Evolutionary conservation across 2,797 vertebrate species (phyloP).

Genomic region (Pelochelys cantorii): DNA sequence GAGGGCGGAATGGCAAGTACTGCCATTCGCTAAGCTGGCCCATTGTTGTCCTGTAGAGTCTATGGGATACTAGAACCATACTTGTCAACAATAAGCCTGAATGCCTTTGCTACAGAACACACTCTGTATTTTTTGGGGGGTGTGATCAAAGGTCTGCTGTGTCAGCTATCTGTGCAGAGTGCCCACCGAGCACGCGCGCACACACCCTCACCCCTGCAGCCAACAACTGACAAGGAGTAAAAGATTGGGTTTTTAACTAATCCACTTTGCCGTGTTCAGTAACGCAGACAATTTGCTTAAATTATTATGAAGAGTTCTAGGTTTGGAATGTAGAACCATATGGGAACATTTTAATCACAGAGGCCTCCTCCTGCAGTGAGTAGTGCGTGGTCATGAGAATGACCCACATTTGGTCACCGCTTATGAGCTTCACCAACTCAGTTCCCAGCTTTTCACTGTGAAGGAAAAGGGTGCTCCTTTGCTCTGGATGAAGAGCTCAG

Average conservation of each 20-base stretch:
- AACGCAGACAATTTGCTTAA: neutral
- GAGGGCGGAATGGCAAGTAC: too few relatives aligned
- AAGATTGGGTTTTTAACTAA: neutral
- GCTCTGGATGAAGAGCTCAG: neutral
- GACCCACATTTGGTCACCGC: accelerated
- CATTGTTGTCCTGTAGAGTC: too few relatives aligned
- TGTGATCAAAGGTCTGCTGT: too few relatives aligned
- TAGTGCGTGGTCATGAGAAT: accelerated
- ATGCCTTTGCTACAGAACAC: too few relatives aligned
- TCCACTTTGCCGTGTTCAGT: neutral
- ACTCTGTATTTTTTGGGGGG: too few relatives aligned
- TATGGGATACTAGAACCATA: too few relatives aligned
- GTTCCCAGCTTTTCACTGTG: neutral
- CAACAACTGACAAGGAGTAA: neutral
- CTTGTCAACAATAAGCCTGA: too few relatives aligned
- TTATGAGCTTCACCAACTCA: accelerated
- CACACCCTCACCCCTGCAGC: too few relatives aligned
- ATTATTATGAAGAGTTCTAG: neutral
- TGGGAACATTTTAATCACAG: neutral
- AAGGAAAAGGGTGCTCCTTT: neutral
- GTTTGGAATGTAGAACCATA: neutral
- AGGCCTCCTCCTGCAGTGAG: neutral
- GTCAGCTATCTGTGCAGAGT: too few relatives aligned
- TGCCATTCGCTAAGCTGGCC: too few relatives aligned
- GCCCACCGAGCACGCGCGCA: too few relatives aligned